Percentiles rank a stretch among this genome's conserved stretches.
These are phyloP conservation scores for Percopsis omiscomaycus DNA, from an alignment of 2,797 vertebrate genomes.

Conservation along the genomic window DNA sequence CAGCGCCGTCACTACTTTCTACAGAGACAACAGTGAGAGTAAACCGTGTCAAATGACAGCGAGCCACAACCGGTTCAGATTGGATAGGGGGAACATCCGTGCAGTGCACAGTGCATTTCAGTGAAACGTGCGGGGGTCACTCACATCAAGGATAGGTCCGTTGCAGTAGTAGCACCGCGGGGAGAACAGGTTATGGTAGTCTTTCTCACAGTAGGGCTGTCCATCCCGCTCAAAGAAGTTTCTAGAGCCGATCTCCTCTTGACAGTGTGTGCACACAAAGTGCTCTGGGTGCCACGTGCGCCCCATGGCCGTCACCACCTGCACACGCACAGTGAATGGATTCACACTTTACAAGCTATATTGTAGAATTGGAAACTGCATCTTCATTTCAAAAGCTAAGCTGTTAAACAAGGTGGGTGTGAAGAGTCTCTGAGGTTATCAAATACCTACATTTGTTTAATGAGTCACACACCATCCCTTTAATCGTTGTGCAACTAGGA, in stretches of 20 bases:
- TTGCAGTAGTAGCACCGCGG: slow-evolving; percentile 88
- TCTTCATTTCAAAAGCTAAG: background rate
- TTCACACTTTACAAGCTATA: background rate
- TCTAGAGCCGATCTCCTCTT: slow-evolving; percentile 85
- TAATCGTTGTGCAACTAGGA: too few relatives aligned
- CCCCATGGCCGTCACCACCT: slow-evolving; percentile 89
- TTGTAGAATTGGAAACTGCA: background rate
- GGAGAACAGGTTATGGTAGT: slow-evolving; percentile 88
- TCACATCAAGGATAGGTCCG: slow-evolving; percentile 61
- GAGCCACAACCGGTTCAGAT: background rate
- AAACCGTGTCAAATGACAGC: background rate
- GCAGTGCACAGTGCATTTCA: background rate
- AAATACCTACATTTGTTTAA: too few relatives aligned
- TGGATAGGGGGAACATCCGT: background rate
- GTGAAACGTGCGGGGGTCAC: background rate
- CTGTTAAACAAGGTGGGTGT: background rate
- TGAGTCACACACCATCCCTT: too few relatives aligned
- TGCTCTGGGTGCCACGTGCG: slow-evolving; percentile 88
- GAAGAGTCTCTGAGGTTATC: too few relatives aligned
- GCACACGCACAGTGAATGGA: slow-evolving; percentile 5
- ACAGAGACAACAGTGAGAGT: slow-evolving; percentile 37
- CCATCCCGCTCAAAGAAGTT: slow-evolving; percentile 88
- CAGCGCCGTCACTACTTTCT: slow-evolving; percentile 98
- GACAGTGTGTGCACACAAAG: slow-evolving; percentile 88
- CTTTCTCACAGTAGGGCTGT: slow-evolving; percentile 87